phyloP scores from a whole-genome alignment of 1,140 invertebrate species.

The Asobara japonica region DNA sequence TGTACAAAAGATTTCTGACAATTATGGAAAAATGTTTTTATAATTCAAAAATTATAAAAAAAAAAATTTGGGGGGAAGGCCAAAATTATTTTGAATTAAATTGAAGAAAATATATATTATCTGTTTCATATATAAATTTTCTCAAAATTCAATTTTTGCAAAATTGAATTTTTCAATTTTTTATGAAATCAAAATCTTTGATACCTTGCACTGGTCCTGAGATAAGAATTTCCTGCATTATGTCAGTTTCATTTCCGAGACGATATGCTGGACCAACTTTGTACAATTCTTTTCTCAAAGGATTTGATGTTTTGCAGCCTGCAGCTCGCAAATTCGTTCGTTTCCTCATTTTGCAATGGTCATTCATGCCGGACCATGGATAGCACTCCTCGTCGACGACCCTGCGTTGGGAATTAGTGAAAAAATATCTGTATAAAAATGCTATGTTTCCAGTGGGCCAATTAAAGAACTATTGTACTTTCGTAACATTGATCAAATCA shows the following conservation, averaged over 20 bases:
- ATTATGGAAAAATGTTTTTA: no score
- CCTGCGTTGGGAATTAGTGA: conserved; percentile 69
- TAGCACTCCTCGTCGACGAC: conserved; percentile 85
- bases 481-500: no score
- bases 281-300: conserved; percentile 72
- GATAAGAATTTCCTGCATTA: conserved; percentile 90
- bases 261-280: conserved; percentile 87
- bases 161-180: neutral
- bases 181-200: neutral
- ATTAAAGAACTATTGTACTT: no score
- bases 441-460: no score
- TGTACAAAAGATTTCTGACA: no score
- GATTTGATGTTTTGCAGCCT: conserved; percentile 65
- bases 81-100: no score
- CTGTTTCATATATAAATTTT: no score
- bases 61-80: no score
- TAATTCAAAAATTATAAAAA: neutral
- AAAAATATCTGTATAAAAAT: neutral
- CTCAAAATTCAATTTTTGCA: neutral
- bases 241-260: conserved; percentile 80
- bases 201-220: conserved; percentile 95
- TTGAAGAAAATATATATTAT: no score
- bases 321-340: conserved; percentile 65
- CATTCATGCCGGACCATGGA: conserved; percentile 76
- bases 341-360: conserved; percentile 70